Base-by-base conservation (phyloP, 2,113 vertebrate genomes). In the Dolichotis patagonum region DNA sequence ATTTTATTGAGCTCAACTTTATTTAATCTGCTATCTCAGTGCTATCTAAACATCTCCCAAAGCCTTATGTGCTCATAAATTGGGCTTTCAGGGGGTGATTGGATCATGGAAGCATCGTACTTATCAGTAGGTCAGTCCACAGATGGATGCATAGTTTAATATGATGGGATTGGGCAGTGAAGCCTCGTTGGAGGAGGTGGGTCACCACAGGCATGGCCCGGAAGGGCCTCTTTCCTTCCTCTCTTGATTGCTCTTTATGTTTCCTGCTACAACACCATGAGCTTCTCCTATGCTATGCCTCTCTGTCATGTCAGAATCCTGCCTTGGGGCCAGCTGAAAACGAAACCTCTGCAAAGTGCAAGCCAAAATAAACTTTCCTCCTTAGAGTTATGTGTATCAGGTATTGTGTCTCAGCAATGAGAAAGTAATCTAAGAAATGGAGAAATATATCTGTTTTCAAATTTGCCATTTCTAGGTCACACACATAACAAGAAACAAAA, bases 381-480 rank as follows among this genome's bases (percentile, higher is more conserved):
- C 69, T 73, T 11, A 73, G n/a, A 41, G 69, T 22, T 41, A 20
- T 41, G 9, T 73, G 69, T 26, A 38, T 73, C n/a, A 26, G 38
- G 20, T 41, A 41, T 73, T 73, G n/a, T 12, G 38, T 73, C 69
- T 73, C 38, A 10, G 17, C 20, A 22, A 73, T 24, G 69, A 41
- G 69, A 26, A 24, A 41, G 69, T 24, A 73, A 73, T 5, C 67
- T 41, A 41, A 73, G 38, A 73, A n/a, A 41, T 10, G 2, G 22
- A 75, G 85, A 89, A 87, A 75, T 43, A 4, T 54, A 14, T 75
- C 16, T 88, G 11, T 93, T 94, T 94, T 88, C 32, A 88, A 92
- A 69, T 52, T 41, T 85, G 7, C 16, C 24, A 73, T 69, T 88
- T 87, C 22, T 54, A 67, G 46, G 28, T 17, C 69, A 30, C 22